These are phyloP conservation scores for Crypturellus tataupa DNA, from an alignment of 2,797 vertebrate species.

Conservation along the genomic window DNA sequence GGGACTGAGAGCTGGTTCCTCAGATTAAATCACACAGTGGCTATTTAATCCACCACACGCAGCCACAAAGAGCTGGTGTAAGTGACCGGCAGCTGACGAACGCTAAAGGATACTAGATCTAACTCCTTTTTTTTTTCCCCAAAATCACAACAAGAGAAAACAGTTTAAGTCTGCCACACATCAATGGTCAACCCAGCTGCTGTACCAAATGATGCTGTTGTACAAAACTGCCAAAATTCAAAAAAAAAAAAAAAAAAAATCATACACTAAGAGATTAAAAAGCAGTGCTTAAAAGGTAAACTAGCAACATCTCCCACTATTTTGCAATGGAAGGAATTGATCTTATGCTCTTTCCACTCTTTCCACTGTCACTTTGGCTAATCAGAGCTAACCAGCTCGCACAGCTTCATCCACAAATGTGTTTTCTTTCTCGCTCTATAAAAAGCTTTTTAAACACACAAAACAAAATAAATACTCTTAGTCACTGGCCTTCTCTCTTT, in stretches of 20 bases:
- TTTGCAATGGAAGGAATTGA: neutral
- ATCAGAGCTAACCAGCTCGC: neutral
- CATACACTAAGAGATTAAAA: neutral
- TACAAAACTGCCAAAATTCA: neutral
- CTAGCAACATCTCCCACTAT: neutral
- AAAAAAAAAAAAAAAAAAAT: neutral
- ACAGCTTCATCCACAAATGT: neutral
- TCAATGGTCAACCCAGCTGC: fast-evolving
- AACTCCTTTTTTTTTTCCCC: neutral
- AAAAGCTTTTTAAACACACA: neutral
- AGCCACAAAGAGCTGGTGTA: neutral
- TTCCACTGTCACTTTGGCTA: neutral
- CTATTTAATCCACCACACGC: neutral
- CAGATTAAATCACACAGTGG: neutral
- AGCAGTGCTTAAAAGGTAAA: neutral
- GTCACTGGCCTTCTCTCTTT: neutral
- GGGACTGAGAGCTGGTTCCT: neutral
- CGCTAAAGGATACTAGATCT: neutral
- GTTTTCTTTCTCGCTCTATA: neutral
- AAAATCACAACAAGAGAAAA: neutral
- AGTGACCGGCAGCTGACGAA: neutral
- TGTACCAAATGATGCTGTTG: neutral
- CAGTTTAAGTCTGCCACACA: neutral
- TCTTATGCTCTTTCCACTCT: neutral
- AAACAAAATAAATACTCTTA: neutral